A percentile compares a stretch with the other conserved stretches of the same genome.
phyloP scores from a whole-genome alignment of 1,140 invertebrate genomes.

The Drosophila kikkawai region DNA sequence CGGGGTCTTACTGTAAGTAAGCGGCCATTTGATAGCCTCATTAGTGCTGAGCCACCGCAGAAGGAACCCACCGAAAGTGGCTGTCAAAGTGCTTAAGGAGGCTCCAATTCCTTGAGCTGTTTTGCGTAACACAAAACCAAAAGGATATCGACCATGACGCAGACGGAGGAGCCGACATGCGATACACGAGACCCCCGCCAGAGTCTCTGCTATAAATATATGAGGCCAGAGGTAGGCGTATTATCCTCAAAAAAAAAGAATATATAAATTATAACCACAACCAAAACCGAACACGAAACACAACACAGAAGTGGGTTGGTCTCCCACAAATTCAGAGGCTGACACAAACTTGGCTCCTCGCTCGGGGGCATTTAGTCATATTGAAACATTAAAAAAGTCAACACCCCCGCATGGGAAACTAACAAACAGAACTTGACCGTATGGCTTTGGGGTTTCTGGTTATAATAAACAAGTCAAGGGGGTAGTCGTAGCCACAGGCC shows the following conservation, averaged over 20 bases:
- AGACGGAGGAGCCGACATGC: constrained; percentile 62
- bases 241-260: constrained; percentile 31
- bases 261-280: constrained; percentile 29
- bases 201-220: constrained; percentile 52
- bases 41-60: constrained; percentile 74
- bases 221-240: constrained; percentile 40
- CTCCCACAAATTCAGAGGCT: constrained; percentile 32
- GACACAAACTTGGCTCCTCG: constrained; percentile 52
- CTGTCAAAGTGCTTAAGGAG: constrained; percentile 75
- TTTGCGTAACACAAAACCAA: constrained; percentile 76
- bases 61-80: constrained; percentile 47
- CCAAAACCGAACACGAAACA: constrained; percentile 39
- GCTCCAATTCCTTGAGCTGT: constrained; percentile 53
- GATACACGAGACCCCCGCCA: constrained; percentile 42
- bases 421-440: constrained; percentile 66
- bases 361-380: constrained; percentile 78
- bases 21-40: constrained; percentile 83
- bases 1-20: constrained; percentile 35
- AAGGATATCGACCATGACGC: constrained; percentile 78
- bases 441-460: constrained; percentile 59
- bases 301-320: constrained; percentile 47
- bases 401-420: constrained; percentile 74
- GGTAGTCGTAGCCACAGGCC: constrained; percentile 26
- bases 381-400: constrained; percentile 84
- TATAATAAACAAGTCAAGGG: constrained; percentile 72